Evolutionary conservation across 2,113 vertebrate species (phyloP).

Genomic region (Thymallus thymallus): DNA sequence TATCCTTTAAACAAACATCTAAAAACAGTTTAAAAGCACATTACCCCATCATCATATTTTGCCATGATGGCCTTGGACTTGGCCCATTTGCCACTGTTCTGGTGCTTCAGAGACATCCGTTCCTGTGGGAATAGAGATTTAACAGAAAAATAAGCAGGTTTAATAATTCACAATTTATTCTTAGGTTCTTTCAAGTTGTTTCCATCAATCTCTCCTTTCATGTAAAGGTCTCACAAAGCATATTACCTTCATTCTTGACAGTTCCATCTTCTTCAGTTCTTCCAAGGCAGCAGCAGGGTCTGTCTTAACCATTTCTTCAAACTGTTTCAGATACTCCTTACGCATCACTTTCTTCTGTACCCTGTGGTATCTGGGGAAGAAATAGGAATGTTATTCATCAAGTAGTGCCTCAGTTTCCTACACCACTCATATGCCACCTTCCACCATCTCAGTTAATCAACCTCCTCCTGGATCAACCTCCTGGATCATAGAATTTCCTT

Average conservation of each 20-base stretch:
- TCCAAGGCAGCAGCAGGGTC: slow-evolving; percentile 81
- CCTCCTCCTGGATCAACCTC: too few species aligned
- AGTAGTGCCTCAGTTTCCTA: background rate
- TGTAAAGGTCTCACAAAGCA: background rate
- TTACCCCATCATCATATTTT: slow-evolving; percentile 87
- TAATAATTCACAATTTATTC: background rate
- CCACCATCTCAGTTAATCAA: too few species aligned
- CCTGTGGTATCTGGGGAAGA: slow-evolving; percentile 70
- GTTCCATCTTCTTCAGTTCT: slow-evolving; percentile 82
- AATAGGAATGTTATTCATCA: background rate
- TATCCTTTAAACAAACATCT: background rate
- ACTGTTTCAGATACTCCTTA: slow-evolving; percentile 82
- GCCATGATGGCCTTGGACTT: slow-evolving; percentile 89
- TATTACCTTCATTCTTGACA: slow-evolving; percentile 82
- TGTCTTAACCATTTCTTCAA: slow-evolving; percentile 77
- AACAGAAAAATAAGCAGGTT: slow-evolving; percentile 3
- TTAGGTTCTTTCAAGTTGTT: background rate
- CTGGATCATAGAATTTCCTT: too few species aligned
- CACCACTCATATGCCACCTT: too few species aligned
- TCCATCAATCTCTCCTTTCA: background rate
- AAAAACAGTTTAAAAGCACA: background rate
- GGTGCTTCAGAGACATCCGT: slow-evolving; percentile 94
- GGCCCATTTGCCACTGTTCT: slow-evolving; percentile 96
- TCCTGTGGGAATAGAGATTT: slow-evolving; percentile 67
- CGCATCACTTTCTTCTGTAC: slow-evolving; percentile 81